A percentile compares a stretch with the other conserved stretches of the same genome.
These are phyloP conservation scores for Ophioninae sp. DNA, from an alignment of 2,888 invertebrate species.

Conservation along the genomic window DNA sequence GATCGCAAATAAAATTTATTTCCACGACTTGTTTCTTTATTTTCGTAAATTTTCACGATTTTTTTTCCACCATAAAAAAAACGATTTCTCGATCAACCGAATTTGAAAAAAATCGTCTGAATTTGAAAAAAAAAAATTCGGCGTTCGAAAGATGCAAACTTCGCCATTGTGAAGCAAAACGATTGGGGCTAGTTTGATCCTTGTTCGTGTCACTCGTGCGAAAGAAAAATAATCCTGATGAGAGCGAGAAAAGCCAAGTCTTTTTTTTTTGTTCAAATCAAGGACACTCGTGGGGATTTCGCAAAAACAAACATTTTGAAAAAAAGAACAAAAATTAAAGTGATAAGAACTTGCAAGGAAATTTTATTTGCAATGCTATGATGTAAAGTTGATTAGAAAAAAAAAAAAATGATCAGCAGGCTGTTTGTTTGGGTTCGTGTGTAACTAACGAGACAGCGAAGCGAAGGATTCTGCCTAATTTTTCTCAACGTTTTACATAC, in stretches of 20 bases:
- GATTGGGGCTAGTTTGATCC: background rate
- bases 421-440: background rate
- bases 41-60: background rate
- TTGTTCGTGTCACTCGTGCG: background rate
- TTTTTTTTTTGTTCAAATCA: background rate
- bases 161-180: background rate
- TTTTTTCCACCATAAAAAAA: background rate
- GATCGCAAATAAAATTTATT: background rate
- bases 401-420: background rate
- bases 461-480: constrained; percentile 2
- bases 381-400: background rate
- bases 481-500: constrained; percentile 4
- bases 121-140: background rate
- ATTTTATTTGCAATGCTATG: background rate
- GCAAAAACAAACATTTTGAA: background rate
- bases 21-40: background rate
- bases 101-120: background rate
- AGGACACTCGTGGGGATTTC: background rate
- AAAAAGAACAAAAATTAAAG: background rate
- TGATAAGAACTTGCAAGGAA: background rate
- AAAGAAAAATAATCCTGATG: background rate
- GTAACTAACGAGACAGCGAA: constrained; percentile 14
- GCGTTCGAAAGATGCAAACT: background rate
- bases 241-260: background rate
- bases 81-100: background rate